A percentile compares a stretch with the other conserved stretches of the same genome.
Conservation (phyloP, 2,113 vertebrate species). For the Parus major region DNA sequence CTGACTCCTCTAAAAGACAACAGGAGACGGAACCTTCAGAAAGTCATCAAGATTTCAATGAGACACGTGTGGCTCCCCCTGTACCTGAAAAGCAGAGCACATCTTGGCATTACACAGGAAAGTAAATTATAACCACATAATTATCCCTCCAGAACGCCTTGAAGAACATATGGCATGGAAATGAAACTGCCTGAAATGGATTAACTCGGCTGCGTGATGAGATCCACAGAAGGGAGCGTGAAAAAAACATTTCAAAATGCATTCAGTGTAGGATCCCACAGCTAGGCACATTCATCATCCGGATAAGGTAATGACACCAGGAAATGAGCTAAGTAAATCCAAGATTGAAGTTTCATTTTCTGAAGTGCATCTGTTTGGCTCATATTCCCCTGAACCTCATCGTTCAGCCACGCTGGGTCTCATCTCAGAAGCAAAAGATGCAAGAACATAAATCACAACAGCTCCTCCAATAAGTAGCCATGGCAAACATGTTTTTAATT, state of each 20-base stretch:
- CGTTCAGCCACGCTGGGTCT: background rate
- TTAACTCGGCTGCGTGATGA: background rate
- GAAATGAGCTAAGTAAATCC: slow-evolving; percentile 57
- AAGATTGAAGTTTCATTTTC: slow-evolving; percentile 30
- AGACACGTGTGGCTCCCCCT: background rate
- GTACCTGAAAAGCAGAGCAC: background rate
- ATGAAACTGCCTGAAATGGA: slow-evolving; percentile 8
- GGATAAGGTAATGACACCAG: slow-evolving; percentile 29
- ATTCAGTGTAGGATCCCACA: background rate
- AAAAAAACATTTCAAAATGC: slow-evolving; percentile 14
- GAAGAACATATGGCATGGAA: slow-evolving; percentile 24
- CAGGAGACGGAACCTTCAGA: background rate
- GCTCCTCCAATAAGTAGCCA: background rate
- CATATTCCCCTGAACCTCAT: background rate
- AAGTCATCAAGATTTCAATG: background rate
- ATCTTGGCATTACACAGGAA: background rate
- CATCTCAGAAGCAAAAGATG: background rate
- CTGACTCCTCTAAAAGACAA: background rate
- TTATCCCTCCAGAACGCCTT: background rate
- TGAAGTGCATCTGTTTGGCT: slow-evolving; percentile 61
- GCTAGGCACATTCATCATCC: slow-evolving; percentile 19
- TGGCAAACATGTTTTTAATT: background rate
- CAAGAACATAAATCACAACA: slow-evolving; percentile 1
- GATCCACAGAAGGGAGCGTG: slow-evolving; percentile 28
- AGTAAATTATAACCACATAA: background rate